Percentiles rank a stretch among this genome's conserved stretches.
phyloP scores from a whole-genome alignment of 2,888 invertebrate genomes.

The Hofmannophila pseudospretella region DNA sequence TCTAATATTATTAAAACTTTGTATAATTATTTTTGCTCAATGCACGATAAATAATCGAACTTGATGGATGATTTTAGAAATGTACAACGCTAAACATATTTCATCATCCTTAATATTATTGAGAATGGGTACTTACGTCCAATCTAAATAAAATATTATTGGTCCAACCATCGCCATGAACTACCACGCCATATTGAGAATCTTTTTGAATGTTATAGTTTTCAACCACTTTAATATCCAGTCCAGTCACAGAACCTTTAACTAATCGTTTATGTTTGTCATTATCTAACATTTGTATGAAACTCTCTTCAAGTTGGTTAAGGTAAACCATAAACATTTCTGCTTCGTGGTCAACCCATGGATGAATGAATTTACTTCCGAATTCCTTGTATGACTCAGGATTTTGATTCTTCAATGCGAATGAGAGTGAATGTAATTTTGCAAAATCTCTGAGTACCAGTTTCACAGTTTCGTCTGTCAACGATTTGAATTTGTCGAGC shows the following conservation, averaged over 20 bases:
- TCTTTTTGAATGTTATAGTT: too few relatives aligned
- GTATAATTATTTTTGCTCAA: too few relatives aligned
- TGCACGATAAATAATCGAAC: too few relatives aligned
- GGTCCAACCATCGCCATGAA: too few relatives aligned
- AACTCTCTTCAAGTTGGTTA: neutral
- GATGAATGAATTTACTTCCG: neutral
- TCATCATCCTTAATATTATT: too few relatives aligned
- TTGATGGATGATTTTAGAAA: too few relatives aligned
- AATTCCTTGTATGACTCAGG: slow-evolving; percentile 9
- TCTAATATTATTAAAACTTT: too few relatives aligned
- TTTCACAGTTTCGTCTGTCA: slow-evolving; percentile 16
- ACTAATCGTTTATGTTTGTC: neutral
- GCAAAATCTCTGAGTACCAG: slow-evolving; percentile 30
- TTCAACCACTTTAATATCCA: too few relatives aligned
- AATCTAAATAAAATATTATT: too few relatives aligned
- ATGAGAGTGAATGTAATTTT: slow-evolving; percentile 32
- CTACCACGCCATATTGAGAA: too few relatives aligned
- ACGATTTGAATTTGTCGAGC: slow-evolving; percentile 24
- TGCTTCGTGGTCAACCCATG: neutral
- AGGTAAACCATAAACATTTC: neutral
- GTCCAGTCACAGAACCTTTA: neutral
- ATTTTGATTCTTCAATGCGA: slow-evolving; percentile 28
- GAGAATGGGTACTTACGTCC: too few relatives aligned
- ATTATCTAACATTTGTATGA: neutral
- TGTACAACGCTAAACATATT: too few relatives aligned